Evolutionary conservation across 2,888 invertebrate species (phyloP).

Genomic region (Euplexia lucipara): DNA sequence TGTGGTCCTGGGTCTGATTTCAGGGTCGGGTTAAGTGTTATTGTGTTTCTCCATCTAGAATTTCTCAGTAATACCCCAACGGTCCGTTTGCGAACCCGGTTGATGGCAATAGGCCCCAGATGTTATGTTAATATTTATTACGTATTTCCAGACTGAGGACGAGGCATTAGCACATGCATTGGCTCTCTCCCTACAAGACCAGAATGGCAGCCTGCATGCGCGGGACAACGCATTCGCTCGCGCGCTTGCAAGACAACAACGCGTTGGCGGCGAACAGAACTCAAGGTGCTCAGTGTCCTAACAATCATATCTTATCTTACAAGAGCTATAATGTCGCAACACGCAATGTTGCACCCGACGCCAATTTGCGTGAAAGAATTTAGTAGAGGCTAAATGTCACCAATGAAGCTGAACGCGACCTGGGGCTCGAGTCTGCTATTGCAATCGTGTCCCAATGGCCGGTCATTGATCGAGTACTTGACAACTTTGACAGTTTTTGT

Average conservation of each 20-base stretch:
- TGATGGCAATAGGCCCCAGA: no score
- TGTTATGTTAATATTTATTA: neutral
- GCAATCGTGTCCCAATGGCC: no score
- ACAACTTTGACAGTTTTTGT: no score
- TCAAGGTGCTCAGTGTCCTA: slow-evolving; percentile 82
- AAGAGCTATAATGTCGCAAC: neutral
- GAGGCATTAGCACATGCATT: slow-evolving; percentile 97
- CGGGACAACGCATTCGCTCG: slow-evolving; percentile 88
- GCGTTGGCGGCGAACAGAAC: slow-evolving; percentile 86
- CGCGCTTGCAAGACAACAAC: slow-evolving; percentile 82
- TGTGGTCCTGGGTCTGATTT: no score
- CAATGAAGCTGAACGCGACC: neutral
- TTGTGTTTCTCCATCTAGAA: no score
- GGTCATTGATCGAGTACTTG: no score
- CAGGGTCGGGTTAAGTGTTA: no score
- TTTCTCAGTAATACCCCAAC: no score
- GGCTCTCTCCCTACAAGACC: slow-evolving; percentile 93
- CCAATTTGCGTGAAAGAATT: neutral
- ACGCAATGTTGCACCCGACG: neutral
- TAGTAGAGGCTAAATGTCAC: neutral
- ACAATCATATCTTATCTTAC: slow-evolving; percentile 41
- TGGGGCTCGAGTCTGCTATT: no score
- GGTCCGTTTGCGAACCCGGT: no score
- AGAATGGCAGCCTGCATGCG: slow-evolving; percentile 73
- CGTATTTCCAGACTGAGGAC: slow-evolving; percentile 93